A percentile compares a stretch with the other conserved stretches of the same genome.
Evolutionary conservation across 37 sponge, comb jelly and placozoan species (phyloP).

Genomic region (Dysidea cf. avara): DNA sequence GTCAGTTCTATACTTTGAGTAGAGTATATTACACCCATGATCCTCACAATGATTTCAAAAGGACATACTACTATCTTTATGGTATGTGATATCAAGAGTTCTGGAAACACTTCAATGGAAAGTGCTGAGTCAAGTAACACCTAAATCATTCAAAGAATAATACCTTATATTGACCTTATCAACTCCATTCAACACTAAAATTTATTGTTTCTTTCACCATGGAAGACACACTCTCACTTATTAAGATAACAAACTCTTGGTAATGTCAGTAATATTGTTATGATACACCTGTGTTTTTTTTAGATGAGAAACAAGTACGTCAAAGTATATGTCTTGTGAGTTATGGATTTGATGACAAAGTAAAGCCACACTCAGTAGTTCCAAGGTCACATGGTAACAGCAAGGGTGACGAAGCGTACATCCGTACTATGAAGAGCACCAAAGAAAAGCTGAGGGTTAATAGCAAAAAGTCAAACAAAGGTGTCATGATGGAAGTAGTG

Average conservation of each 20-base stretch:
- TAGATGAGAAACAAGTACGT: not conserved
- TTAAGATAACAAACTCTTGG: no score
- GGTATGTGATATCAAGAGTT: not conserved
- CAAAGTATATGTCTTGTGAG: not conserved
- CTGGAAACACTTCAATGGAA: no score
- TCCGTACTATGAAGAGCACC: not conserved
- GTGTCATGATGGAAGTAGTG: not conserved
- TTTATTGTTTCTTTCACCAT: no score
- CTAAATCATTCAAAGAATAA: no score
- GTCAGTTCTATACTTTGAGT: not conserved
- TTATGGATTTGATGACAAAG: conserved; percentile 1
- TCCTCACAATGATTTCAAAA: not conserved
- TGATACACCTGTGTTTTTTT: no score
- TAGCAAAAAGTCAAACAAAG: not conserved
- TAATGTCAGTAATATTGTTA: no score
- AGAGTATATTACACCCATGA: not conserved
- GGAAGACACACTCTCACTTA: no score
- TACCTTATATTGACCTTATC: no score
- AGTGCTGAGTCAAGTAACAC: no score
- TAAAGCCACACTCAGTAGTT: not conserved
- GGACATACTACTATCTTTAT: not conserved
- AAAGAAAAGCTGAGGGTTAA: not conserved
- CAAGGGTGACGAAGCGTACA: not conserved
- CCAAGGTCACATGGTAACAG: not conserved
- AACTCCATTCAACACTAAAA: no score